phyloP scores from a whole-genome alignment of 2,113 vertebrate species.

The Saimiri boliviensis region DNA sequence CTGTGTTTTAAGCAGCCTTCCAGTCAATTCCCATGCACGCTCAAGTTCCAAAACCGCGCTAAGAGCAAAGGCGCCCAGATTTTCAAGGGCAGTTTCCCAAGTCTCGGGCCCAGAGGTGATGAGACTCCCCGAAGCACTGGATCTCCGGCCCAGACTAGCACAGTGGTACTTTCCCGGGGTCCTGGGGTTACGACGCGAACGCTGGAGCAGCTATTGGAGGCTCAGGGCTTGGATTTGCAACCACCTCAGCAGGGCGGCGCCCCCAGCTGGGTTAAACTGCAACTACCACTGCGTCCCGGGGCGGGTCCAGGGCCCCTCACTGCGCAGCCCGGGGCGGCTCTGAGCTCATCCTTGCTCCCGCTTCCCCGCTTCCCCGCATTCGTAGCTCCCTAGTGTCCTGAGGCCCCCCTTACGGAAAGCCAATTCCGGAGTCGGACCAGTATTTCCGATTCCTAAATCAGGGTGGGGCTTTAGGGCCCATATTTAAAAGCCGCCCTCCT shows the following conservation, averaged over 20 bases:
- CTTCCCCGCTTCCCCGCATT: accelerated
- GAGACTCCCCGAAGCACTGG: accelerated
- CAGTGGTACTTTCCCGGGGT: background rate
- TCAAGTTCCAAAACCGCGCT: background rate
- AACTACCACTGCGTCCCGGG: accelerated
- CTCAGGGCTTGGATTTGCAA: too few relatives aligned
- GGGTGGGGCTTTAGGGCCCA: background rate
- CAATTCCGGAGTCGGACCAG: accelerated
- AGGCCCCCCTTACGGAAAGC: background rate
- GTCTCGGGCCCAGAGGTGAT: background rate
- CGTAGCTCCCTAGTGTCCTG: accelerated
- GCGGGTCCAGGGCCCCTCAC: accelerated
- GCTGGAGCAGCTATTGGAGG: background rate
- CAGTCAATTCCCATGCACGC: background rate
- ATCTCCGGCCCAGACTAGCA: background rate
- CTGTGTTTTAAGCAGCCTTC: background rate
- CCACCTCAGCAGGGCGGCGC: accelerated
- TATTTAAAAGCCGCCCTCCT: background rate
- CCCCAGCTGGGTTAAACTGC: background rate
- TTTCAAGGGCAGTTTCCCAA: background rate
- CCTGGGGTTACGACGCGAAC: accelerated
- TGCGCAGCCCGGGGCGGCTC: accelerated
- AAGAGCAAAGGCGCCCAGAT: background rate
- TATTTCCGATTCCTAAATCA: background rate
- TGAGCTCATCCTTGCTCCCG: accelerated